These are phyloP conservation scores for Poeciliopsis retropinna DNA, from an alignment of 2,113 vertebrate species.

Conservation along the genomic window DNA sequence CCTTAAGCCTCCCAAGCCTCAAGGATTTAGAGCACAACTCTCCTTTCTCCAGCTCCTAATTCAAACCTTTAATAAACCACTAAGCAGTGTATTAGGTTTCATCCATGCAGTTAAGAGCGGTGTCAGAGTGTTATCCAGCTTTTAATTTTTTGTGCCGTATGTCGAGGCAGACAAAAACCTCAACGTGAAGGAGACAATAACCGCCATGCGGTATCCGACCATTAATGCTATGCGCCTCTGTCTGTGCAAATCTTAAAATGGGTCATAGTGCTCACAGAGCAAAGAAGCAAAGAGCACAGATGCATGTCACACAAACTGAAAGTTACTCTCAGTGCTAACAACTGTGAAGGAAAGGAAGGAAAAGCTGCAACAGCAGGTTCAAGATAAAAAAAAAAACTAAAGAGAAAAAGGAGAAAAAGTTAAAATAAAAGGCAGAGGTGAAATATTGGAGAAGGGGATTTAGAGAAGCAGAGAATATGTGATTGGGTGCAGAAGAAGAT, in stretches of 20 bases:
- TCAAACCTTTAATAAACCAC: constrained; percentile 72
- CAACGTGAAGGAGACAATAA: constrained; percentile 24
- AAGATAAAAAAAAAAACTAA: background rate
- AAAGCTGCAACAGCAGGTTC: background rate
- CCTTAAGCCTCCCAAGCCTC: constrained; percentile 54
- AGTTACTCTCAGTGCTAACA: background rate
- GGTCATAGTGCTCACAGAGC: background rate
- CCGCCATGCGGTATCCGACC: background rate
- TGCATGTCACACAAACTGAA: background rate
- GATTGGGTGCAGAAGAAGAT: constrained; percentile 19
- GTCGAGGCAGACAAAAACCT: background rate
- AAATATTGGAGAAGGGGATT: background rate
- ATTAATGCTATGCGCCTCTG: constrained; percentile 20
- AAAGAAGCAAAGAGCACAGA: background rate
- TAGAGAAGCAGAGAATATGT: constrained; percentile 10
- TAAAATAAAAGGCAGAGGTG: background rate
- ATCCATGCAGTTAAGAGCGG: constrained; percentile 58
- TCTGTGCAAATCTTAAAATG: constrained; percentile 29
- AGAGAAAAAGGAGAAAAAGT: background rate
- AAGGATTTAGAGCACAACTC: constrained; percentile 45
- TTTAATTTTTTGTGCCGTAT: constrained; percentile 35
- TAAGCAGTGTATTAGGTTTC: constrained; percentile 69
- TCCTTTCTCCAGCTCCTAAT: constrained; percentile 46
- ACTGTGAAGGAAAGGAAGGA: constrained; percentile 7
- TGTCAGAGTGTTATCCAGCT: constrained; percentile 40